Percentiles rank a stretch among this genome's conserved stretches.
These are phyloP conservation scores for Trachelipus rathkii DNA, from an alignment of 1,140 invertebrate genomes.

Conservation along the genomic window DNA sequence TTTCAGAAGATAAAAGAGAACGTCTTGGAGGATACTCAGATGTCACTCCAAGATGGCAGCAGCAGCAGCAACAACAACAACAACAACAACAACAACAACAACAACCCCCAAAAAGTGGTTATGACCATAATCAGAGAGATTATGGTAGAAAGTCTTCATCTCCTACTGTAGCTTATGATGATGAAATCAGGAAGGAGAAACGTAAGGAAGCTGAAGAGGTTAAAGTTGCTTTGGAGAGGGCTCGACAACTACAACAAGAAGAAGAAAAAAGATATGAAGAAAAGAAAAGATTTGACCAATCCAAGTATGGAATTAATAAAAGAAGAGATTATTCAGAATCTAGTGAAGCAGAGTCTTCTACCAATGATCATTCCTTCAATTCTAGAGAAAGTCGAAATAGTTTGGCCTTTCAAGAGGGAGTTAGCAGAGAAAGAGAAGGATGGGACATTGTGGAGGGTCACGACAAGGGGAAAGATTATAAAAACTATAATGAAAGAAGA, in stretches of 20 bases:
- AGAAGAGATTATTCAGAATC: conserved; percentile 25
- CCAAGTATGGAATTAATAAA: conserved; percentile 17
- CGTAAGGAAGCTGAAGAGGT: conserved; percentile 31
- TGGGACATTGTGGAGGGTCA: conserved; percentile 20
- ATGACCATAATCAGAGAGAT: conserved; percentile 34
- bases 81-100: neutral
- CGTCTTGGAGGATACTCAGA: neutral
- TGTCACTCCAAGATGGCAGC: conserved; percentile 27
- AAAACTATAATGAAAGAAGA: conserved; percentile 30
- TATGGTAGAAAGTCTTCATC: conserved; percentile 24
- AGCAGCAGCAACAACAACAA: conserved; percentile 14
- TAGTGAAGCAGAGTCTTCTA: conserved; percentile 23
- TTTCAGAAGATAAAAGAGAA: conserved; percentile 21
- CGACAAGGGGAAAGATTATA: conserved; percentile 36
- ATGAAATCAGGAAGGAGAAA: conserved; percentile 36
- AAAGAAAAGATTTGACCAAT: conserved; percentile 39
- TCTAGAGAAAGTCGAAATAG: conserved; percentile 26
- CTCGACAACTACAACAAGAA: conserved; percentile 36
- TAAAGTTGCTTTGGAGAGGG: conserved; percentile 35
- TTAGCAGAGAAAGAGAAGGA: conserved; percentile 32
- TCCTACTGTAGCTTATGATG: conserved; percentile 29
- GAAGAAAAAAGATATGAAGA: conserved; percentile 40
- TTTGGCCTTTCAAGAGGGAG: neutral
- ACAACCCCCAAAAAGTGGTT: conserved; percentile 9
- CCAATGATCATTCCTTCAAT: neutral